Conservation (phyloP, 2,888 invertebrate species). For the Drosophila niveifrons region DNA sequence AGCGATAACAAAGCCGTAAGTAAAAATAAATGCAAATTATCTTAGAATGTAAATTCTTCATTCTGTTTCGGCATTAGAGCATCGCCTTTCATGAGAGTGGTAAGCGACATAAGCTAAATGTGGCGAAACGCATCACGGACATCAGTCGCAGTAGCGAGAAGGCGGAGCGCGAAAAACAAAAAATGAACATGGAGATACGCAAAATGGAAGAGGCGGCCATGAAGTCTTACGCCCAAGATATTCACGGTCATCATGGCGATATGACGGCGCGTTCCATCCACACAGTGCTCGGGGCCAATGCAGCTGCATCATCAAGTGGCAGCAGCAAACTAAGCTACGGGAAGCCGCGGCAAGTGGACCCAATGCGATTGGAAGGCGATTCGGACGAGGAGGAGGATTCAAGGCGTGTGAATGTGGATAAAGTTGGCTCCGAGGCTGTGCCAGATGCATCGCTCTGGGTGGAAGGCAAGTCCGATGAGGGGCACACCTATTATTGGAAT, state of each 20-base stretch:
- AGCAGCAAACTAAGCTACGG: constrained; percentile 82
- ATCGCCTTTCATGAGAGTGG: constrained; percentile 98
- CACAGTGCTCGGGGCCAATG: constrained; percentile 70
- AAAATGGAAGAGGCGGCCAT: constrained; percentile 96
- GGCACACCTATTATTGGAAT: constrained; percentile 95
- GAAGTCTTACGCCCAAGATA: constrained; percentile 94
- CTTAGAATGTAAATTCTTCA: not conserved
- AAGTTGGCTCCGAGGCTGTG: constrained; percentile 73
- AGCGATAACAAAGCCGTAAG: constrained; percentile 97
- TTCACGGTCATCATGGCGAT: constrained; percentile 86
- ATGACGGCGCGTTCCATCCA: constrained; percentile 83
- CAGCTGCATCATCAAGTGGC: constrained; percentile 84
- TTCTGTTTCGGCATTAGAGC: constrained; percentile 87
- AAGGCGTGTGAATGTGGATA: constrained; percentile 74
- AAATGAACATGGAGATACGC: constrained; percentile 91
- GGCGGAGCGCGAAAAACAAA: constrained; percentile 91
- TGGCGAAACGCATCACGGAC: constrained; percentile 93
- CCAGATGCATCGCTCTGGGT: constrained; percentile 89
- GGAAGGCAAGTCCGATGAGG: constrained; percentile 91
- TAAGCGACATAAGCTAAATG: constrained; percentile 96
- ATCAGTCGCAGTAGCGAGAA: constrained; percentile 94
- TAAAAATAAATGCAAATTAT: constrained; percentile 6
- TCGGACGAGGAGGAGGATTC: constrained; percentile 82
- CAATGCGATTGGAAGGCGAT: constrained; percentile 82
- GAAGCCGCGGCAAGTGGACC: constrained; percentile 80